These are phyloP conservation scores for Gymnocypris eckloni DNA, from an alignment of 2,797 vertebrate species.

Conservation along the genomic window DNA sequence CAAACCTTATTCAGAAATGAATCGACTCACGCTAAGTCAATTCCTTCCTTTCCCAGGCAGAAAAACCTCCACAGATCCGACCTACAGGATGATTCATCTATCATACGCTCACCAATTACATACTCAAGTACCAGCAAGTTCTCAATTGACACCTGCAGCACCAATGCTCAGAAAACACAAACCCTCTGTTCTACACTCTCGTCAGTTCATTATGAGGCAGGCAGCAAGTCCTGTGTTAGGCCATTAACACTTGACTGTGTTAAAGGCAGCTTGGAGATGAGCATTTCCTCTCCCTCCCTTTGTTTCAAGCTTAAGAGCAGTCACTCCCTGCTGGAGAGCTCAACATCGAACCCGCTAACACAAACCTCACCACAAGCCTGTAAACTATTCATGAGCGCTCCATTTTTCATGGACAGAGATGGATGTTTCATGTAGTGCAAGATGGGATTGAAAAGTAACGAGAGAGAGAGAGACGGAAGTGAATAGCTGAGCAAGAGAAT, in stretches of 20 bases:
- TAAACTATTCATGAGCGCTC: conserved; percentile 81
- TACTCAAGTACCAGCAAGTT: conserved; percentile 24
- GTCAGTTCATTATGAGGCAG: background rate
- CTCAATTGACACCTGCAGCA: background rate
- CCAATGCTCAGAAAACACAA: background rate
- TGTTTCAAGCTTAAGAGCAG: conserved; percentile 42
- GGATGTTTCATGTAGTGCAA: conserved; percentile 73
- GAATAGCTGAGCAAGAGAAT: conserved; percentile 15
- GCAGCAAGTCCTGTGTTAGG: background rate
- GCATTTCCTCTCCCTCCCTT: conserved; percentile 44
- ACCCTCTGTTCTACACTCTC: background rate
- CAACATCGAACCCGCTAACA: conserved; percentile 27
- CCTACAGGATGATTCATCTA: conserved; percentile 18
- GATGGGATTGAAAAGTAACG: conserved; percentile 57
- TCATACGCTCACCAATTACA: conserved; percentile 4
- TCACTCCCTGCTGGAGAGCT: conserved; percentile 17
- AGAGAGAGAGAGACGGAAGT: conserved; percentile 44
- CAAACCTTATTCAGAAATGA: background rate
- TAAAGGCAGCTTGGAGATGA: conserved; percentile 42
- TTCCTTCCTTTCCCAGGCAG: conserved; percentile 15
- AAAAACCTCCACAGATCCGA: background rate
- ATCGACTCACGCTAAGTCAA: conserved; percentile 3
- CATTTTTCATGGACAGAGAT: conserved; percentile 79
- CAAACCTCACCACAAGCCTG: conserved; percentile 63
- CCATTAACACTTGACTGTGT: conserved; percentile 26